Conservation (phyloP, 2,797 vertebrate genomes). For the Merluccius polli region DNA sequence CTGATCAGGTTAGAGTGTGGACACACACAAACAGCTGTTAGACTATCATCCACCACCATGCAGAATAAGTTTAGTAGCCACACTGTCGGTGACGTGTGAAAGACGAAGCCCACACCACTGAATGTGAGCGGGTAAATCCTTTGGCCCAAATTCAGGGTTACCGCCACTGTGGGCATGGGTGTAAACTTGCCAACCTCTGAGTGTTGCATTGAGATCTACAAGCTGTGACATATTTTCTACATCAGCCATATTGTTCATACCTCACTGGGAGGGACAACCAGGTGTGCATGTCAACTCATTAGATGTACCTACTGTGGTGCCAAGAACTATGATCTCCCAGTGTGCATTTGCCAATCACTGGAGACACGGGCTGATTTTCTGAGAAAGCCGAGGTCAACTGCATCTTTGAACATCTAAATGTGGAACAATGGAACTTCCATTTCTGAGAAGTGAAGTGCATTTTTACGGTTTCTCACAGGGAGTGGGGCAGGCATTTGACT, state of each 20-base stretch:
- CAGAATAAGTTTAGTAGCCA: constrained; percentile 29
- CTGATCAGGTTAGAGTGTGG: constrained; percentile 70
- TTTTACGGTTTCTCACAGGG: not conserved
- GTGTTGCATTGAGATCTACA: not conserved
- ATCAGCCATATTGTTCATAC: constrained; percentile 7
- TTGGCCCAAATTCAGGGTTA: not conserved
- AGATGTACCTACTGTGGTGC: constrained; percentile 30
- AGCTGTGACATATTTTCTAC: constrained; percentile 5
- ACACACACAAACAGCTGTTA: constrained; percentile 66
- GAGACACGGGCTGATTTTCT: constrained; percentile 36
- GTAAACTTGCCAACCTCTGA: not conserved
- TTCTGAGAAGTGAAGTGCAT: constrained; percentile 54
- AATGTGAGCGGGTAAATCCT: not conserved
- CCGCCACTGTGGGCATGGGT: not conserved
- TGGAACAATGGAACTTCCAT: constrained; percentile 39
- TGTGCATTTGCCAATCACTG: constrained; percentile 25
- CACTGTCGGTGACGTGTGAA: constrained; percentile 19
- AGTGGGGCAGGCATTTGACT: not conserved
- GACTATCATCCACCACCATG: constrained; percentile 21
- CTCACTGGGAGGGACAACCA: constrained; percentile 12
- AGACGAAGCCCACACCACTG: not conserved
- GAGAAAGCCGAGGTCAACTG: constrained; percentile 38
- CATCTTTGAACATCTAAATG: constrained; percentile 51
- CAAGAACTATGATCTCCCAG: constrained; percentile 41
- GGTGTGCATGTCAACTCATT: constrained; percentile 25